Base-by-base conservation (phyloP, 2,113 vertebrate genomes). In the Cyprinus carpio region DNA sequence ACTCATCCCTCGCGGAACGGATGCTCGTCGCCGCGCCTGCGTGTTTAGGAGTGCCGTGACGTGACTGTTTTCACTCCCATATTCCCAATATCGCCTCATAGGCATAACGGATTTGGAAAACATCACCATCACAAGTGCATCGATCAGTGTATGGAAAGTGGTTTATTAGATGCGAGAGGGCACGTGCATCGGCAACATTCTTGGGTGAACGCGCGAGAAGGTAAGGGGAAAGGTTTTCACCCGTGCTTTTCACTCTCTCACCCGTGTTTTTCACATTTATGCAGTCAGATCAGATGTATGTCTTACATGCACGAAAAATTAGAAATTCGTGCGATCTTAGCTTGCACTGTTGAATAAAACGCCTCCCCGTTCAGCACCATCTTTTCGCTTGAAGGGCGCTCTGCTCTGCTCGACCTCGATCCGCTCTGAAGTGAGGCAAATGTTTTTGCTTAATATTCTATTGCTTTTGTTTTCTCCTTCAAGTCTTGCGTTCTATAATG, bases 1-100 rank as follows among this genome's bases (percentile, higher is more conserved):
- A 11, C 40, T 43, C 40, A 43, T 46, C 40, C 84, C 49, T 81
- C 83, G 72, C 80, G 81, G 27, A 81, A 62, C 76, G 27, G 75
- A 60, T 75, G 65, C 85, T 58, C 1, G 18, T 64, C 54, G 34
- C 13, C 85, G 65, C 34, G 54, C 81, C 58, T 75, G 80, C 80
- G 80, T 69, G 87, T 82, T 78, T 84, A 74, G 82, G 81, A 89
- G 84, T 67, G 82, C 27, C 43, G 81, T 84, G 88, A 86, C 88
- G 82, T 78, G 76, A 65, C 79, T 65, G 60, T 87, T 84, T 69
- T 51, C 25, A 81, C 80, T 87, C 80, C 37, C 49, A 64, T 74
- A 29, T 49, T 58, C 40, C 31, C 18, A 56, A 56, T 78, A 29
- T 29, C 74, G 49, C 46, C 67, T 67, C 25, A 62, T 4, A 75